A percentile compares a stretch with the other conserved stretches of the same genome.
These are phyloP conservation scores for Magallana ariakensis DNA, from an alignment of 1,140 invertebrate species.

Conservation along the genomic window DNA sequence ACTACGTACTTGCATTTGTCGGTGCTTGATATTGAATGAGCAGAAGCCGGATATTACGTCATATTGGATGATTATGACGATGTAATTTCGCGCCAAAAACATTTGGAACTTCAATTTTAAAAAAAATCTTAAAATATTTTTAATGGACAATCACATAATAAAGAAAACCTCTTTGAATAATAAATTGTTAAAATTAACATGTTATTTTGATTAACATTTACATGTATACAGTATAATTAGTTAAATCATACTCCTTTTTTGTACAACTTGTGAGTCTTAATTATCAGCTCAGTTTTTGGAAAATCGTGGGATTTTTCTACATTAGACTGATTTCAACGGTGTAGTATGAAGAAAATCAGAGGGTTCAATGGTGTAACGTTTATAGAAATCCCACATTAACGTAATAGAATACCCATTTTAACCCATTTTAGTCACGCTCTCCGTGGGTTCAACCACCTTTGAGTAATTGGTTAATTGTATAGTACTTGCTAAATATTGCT, in stretches of 20 bases:
- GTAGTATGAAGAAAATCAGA: too few relatives aligned
- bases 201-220: background rate
- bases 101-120: background rate
- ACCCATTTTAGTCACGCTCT: too few relatives aligned
- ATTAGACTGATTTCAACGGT: too few relatives aligned
- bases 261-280: too few relatives aligned
- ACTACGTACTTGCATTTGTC: background rate
- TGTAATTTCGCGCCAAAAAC: background rate
- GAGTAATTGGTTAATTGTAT: too few relatives aligned
- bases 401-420: too few relatives aligned
- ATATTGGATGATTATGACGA: background rate
- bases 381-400: too few relatives aligned
- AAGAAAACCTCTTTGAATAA: background rate
- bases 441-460: too few relatives aligned
- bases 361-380: too few relatives aligned
- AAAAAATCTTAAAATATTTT: background rate
- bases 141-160: background rate
- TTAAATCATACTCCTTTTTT: background rate
- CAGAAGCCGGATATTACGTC: slow-evolving; percentile 9
- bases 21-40: background rate
- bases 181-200: background rate
- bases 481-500: too few relatives aligned
- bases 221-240: background rate
- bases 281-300: background rate
- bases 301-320: background rate